Evolutionary conservation across 2,113 vertebrate genomes (phyloP).

Genomic region (Euleptes europaea): DNA sequence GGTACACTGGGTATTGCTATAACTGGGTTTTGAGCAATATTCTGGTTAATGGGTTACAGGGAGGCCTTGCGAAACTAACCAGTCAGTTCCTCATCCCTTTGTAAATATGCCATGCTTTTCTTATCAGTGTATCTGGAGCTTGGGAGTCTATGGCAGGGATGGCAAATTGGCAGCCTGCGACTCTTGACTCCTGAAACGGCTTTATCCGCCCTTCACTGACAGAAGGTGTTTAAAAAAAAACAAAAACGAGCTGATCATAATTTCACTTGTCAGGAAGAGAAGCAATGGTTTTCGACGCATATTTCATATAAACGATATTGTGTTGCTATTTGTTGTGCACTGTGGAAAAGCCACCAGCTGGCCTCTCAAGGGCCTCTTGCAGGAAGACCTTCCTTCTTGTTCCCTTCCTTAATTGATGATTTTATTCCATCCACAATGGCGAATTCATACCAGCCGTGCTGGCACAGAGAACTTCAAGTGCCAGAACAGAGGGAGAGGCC

Average conservation of each 20-base stretch:
- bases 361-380: not conserved
- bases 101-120: not conserved
- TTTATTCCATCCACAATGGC: not conserved
- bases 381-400: not conserved
- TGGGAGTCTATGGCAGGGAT: not conserved
- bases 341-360: not conserved
- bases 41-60: not conserved
- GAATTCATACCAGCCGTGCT: no score
- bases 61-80: not conserved
- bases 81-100: not conserved
- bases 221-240: not conserved
- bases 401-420: not conserved
- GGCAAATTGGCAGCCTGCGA: not conserved
- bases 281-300: not conserved
- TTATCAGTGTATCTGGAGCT: no score
- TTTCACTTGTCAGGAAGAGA: not conserved
- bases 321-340: not conserved
- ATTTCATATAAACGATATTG: not conserved
- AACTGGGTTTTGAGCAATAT: not conserved
- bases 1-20: not conserved
- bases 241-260: not conserved
- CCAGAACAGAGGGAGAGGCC: not conserved
- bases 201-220: not conserved
- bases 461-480: not conserved
- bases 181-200: not conserved